phyloP scores from a whole-genome alignment of 2,113 vertebrate species.

The Lycaon pictus region DNA sequence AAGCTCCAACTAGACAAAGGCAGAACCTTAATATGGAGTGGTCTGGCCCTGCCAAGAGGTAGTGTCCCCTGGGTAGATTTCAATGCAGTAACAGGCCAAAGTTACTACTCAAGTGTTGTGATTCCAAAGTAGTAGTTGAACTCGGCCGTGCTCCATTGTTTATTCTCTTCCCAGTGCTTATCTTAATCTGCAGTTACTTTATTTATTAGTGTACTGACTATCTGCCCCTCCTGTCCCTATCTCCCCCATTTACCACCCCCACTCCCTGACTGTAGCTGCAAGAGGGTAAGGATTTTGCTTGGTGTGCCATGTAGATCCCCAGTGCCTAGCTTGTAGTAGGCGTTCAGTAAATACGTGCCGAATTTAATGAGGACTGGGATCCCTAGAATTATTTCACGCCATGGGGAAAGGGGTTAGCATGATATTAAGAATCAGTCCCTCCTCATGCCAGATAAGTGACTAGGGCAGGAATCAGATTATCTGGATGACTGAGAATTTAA shows the following conservation, averaged over 20 bases:
- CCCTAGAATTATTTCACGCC: neutral
- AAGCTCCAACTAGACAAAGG: conserved; percentile 65
- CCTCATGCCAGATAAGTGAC: neutral
- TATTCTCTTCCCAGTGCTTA: neutral
- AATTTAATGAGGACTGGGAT: neutral
- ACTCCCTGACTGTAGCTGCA: neutral
- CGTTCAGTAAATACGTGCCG: neutral
- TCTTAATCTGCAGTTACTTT: neutral
- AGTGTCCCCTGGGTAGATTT: neutral
- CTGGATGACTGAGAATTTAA: neutral
- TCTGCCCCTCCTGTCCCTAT: too few relatives aligned
- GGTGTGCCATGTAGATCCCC: neutral
- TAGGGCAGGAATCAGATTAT: neutral
- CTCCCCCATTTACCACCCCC: too few relatives aligned
- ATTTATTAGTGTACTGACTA: neutral
- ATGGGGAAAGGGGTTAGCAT: neutral
- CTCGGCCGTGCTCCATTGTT: too few relatives aligned
- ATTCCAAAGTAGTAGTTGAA: neutral
- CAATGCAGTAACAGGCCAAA: neutral
- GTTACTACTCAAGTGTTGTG: neutral
- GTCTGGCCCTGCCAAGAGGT: neutral
- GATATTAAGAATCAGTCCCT: neutral
- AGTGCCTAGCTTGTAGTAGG: neutral
- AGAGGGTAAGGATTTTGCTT: neutral
- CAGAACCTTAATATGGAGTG: conserved; percentile 56